Evolutionary conservation across 2,888 invertebrate species (phyloP).

Genomic region (Clistopyga incitator): DNA sequence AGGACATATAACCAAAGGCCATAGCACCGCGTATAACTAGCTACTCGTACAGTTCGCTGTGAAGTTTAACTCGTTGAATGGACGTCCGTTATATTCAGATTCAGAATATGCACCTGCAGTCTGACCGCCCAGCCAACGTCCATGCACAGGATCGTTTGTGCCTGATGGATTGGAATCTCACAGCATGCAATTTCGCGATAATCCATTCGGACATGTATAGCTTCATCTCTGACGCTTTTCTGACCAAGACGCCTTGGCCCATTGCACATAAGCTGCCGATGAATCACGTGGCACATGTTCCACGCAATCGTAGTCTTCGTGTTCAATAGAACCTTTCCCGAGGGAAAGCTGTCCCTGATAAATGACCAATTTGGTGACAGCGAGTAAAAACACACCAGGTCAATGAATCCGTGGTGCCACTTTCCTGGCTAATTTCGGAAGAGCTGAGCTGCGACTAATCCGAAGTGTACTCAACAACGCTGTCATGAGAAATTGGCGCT

Average conservation of each 20-base stretch:
- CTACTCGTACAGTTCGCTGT: slow-evolving; percentile 3
- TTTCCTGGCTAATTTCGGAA: neutral
- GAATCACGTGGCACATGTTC: neutral
- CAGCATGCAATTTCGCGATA: no score
- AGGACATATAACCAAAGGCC: neutral
- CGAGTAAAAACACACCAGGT: slow-evolving; percentile 12
- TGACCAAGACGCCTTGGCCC: no score
- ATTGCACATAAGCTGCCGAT: no score
- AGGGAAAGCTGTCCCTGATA: slow-evolving; percentile 8
- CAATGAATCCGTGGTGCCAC: neutral
- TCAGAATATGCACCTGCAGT: slow-evolving; percentile 32
- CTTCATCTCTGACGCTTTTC: no score
- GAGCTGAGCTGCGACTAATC: neutral
- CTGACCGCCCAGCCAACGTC: neutral
- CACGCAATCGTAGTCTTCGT: neutral
- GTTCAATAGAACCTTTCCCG: neutral
- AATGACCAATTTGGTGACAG: neutral
- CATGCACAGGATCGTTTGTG: slow-evolving; percentile 43
- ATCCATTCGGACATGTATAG: no score
- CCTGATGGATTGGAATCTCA: slow-evolving; percentile 21
- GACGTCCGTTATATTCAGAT: slow-evolving; percentile 58
- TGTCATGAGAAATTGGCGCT: neutral
- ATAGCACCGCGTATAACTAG: neutral
- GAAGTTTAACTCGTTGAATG: slow-evolving; percentile 48
- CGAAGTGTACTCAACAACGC: neutral